Evolutionary conservation across 2,113 vertebrate species (phyloP).

Genomic region (Mustela nigripes): DNA sequence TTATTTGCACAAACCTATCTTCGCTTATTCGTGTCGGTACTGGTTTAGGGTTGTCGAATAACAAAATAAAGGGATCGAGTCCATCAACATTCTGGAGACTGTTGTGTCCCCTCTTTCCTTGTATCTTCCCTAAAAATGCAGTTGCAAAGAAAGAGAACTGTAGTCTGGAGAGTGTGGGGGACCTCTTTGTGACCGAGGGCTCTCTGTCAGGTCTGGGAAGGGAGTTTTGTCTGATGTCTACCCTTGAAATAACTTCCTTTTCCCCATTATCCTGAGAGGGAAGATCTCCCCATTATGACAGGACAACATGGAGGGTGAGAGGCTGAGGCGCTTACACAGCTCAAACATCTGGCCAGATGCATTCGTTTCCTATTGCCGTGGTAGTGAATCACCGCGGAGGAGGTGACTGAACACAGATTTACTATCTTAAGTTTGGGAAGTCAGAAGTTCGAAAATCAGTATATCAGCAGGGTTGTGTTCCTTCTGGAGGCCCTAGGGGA

Average conservation of each 20-base stretch:
- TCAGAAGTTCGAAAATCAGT: not conserved
- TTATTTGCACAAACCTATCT: not conserved
- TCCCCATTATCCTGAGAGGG: not conserved
- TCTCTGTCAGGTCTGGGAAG: not conserved
- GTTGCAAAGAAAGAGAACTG: not conserved
- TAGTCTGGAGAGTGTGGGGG: too few relatives aligned
- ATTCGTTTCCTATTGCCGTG: not conserved
- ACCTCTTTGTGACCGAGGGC: not conserved
- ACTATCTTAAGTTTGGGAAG: not conserved
- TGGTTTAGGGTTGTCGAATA: not conserved
- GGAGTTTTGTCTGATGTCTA: not conserved
- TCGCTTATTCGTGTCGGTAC: not conserved
- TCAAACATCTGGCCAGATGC: fast-evolving
- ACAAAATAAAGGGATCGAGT: not conserved
- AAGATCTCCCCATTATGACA: not conserved
- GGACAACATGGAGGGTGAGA: not conserved
- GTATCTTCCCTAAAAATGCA: not conserved
- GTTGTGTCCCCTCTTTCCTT: not conserved
- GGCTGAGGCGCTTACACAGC: not conserved
- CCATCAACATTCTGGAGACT: not conserved
- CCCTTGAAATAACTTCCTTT: not conserved
- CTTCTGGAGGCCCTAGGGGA: not conserved
- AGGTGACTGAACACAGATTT: not conserved
- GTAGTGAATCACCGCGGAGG: not conserved
- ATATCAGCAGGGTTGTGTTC: too few relatives aligned